Base-by-base conservation (phyloP, 2,797 vertebrate genomes). In the Onychomys torridus region DNA sequence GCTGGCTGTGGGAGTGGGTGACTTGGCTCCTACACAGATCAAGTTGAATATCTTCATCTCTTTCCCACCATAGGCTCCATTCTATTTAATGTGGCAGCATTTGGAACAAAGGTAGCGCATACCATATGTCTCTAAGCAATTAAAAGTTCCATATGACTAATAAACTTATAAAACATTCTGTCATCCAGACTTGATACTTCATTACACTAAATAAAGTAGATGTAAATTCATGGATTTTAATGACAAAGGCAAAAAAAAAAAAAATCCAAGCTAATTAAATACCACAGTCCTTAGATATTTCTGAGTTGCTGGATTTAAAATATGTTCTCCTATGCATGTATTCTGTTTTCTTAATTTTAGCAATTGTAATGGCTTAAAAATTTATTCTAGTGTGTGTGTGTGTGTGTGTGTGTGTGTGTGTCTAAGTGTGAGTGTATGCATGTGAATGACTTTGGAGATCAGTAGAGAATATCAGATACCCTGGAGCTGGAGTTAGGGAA, bases 251-350 rank as follows among this genome's bases (percentile, higher is more conserved):
- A 76, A 90, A 96, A 93, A n/a, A n/a, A n/a, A n/a, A n/a, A 43
- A 91, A 96, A 92, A 43, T 86, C 46, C 79, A 83, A 96, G 79
- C 73, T 46, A n/a, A 92, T 71, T 85, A 46, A 91, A 87, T 86
- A 84, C 79, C 85, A 82, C 87, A 76, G 59, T 83, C 79, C 32
- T 49, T 43, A 59, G 21, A 3, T 96, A 61, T 77, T 95, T 90
- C 76, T 49, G 14, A 52, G 27, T 91, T 86, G 14, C 46, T 93
- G 88, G 52, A 69, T 82, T 81, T n/a, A 89, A 96, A 86, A 94
- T 69, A 87, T 17, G 63, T 61, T 49, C 71, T 81, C 32, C 9
- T 78, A 61, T 46, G 11, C 5, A 73, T 57, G 69, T 93, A 52
- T 86, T 49, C 14, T 52, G 49, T 13, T 67, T 86, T 89, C 25